A percentile compares a stretch with the other conserved stretches of the same genome.
Conservation (phyloP, 2,797 vertebrate genomes). For the Tokudaia muenninki region DNA sequence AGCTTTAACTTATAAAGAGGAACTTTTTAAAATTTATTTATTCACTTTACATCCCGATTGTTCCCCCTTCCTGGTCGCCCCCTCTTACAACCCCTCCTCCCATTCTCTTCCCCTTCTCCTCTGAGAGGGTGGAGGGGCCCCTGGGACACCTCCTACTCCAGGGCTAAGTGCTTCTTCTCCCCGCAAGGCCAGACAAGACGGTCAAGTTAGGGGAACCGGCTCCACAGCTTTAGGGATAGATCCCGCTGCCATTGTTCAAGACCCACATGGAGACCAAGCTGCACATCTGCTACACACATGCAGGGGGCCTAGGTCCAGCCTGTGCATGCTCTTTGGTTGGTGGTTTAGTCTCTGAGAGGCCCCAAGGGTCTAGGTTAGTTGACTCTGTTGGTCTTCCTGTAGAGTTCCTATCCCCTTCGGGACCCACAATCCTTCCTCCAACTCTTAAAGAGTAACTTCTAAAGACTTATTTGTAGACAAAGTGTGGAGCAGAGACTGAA, state of each 20-base stretch:
- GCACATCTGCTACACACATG: not conserved
- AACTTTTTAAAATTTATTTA: not conserved
- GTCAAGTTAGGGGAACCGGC: not conserved
- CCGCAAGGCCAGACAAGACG: not conserved
- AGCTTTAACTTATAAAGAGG: conserved; percentile 28
- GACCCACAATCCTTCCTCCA: not conserved
- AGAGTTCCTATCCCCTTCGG: not conserved
- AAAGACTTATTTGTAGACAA: not conserved
- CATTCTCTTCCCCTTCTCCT: not conserved
- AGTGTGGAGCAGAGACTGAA: too few relatives aligned
- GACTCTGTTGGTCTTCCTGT: not conserved
- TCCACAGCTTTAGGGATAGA: not conserved
- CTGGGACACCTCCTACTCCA: not conserved
- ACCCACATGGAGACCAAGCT: not conserved
- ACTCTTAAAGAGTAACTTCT: conserved; percentile 5
- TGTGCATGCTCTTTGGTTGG: not conserved
- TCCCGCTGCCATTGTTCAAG: not conserved
- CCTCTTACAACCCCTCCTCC: not conserved
- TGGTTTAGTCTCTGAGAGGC: not conserved
- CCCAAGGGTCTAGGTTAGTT: not conserved
- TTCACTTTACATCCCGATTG: not conserved
- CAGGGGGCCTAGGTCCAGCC: not conserved
- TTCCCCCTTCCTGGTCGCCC: not conserved
- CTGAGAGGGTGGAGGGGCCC: not conserved
- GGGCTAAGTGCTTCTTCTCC: not conserved